These are phyloP conservation scores for Trichogramma pretiosum DNA, from an alignment of 1,140 invertebrate species.

Conservation along the genomic window DNA sequence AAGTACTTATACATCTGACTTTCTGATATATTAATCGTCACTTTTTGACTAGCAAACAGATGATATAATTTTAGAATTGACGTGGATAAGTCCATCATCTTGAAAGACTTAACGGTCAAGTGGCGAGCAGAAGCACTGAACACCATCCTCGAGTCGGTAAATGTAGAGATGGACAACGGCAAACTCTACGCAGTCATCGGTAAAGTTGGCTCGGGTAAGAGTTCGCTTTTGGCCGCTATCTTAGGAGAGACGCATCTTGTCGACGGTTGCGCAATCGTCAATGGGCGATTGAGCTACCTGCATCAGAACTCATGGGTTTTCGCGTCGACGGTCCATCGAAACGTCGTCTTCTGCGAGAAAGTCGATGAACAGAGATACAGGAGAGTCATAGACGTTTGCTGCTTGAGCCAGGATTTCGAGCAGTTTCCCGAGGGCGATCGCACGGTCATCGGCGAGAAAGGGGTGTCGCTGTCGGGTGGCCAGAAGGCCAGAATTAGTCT, in stretches of 20 bases:
- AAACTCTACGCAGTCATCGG: slow-evolving; percentile 55
- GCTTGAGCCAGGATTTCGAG: slow-evolving; percentile 61
- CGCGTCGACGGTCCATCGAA: slow-evolving; percentile 56
- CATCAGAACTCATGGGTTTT: slow-evolving; percentile 71
- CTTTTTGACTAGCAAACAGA: too few species aligned
- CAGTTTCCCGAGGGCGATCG: slow-evolving; percentile 66
- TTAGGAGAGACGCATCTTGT: slow-evolving; percentile 55
- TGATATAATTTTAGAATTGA: too few species aligned
- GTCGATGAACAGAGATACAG: slow-evolving; percentile 55
- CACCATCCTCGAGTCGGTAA: slow-evolving; percentile 45
- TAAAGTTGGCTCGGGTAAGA: slow-evolving; percentile 56
- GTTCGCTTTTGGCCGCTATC: slow-evolving; percentile 53
- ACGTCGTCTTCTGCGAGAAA: slow-evolving; percentile 65
- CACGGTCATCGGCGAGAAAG: slow-evolving; percentile 73
- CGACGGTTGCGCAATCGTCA: slow-evolving; percentile 50
- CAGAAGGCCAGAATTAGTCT: slow-evolving; percentile 77
- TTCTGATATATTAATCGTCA: too few species aligned
- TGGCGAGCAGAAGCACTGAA: slow-evolving; percentile 39
- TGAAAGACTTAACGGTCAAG: slow-evolving; percentile 45
- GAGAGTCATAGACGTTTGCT: slow-evolving; percentile 53
- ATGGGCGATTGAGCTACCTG: slow-evolving; percentile 58
- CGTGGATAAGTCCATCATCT: slow-evolving; percentile 29
- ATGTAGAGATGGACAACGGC: slow-evolving; percentile 45
- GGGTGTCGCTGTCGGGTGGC: slow-evolving; percentile 72
- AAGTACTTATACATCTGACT: too few species aligned